A percentile compares a stretch with the other conserved stretches of the same genome.
Evolutionary conservation across 2,797 vertebrate species (phyloP).

Genomic region (Danio tinwini): DNA sequence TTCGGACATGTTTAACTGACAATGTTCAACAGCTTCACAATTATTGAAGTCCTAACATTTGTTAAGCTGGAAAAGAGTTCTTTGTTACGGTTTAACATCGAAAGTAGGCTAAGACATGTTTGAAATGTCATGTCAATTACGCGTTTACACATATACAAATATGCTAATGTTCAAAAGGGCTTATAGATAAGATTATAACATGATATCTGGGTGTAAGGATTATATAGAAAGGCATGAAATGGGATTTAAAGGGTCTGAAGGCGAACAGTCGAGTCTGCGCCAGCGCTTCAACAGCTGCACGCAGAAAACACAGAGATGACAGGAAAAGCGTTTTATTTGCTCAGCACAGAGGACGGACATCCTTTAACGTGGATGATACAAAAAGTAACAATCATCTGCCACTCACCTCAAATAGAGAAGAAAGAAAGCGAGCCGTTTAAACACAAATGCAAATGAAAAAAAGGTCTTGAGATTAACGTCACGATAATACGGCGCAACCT

Average conservation of each 20-base stretch:
- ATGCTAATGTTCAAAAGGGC: conserved; percentile 11
- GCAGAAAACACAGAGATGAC: conserved; percentile 46
- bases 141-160: neutral
- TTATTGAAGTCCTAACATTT: neutral
- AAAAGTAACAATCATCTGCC: conserved; percentile 58
- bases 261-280: conserved; percentile 40
- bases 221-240: conserved; percentile 45
- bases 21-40: neutral
- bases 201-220: conserved; percentile 32
- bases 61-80: neutral
- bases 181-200: conserved; percentile 13
- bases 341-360: conserved; percentile 60
- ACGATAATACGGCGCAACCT: no score
- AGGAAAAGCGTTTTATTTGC: conserved; percentile 64
- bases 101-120: neutral
- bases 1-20: neutral
- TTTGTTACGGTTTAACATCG: neutral
- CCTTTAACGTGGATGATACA: conserved; percentile 56
- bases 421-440: no score
- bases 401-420: conserved; percentile 49
- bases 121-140: neutral
- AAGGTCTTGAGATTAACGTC: no score
- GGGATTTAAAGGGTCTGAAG: conserved; percentile 31
- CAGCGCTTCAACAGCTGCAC: conserved; percentile 55
- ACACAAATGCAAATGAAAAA: no score